Evolutionary conservation across 2,113 vertebrate species (phyloP), one percentile per base, ranked within the genome.

Genomic region (Bos indicus): DNA sequence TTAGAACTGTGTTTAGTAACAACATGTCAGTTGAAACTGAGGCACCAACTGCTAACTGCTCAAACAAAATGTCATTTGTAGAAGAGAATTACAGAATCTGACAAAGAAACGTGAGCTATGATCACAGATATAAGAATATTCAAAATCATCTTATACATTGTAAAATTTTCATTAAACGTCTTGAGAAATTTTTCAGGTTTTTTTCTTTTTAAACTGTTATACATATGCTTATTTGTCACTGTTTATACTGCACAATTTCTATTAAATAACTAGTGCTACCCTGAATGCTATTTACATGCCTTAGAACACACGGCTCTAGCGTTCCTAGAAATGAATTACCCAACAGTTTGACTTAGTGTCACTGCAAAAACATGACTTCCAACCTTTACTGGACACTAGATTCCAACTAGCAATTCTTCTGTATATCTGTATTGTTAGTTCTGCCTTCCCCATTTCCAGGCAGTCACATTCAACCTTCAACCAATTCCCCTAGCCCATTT

Each of bases 1-100:
- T 96, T 92, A 95, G 78, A 96, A 96, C 85, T 97, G 95, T 98
- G 95, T 98, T 98, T 97, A 97, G 94, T 89, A 98, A 96, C 88
- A 97, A 96, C 98, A 95, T 94, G 85, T 92, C 96, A 97, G 74
- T 86, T 97, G 92, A 92, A 97, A 95, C 77, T 17, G 51, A 98
- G 85, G 90, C 52, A 96, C 86, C 95, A 95, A 98, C 91, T 97
- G 94, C 48, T 98, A 97, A 89, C 95, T 96, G 62, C 93, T 97
- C 85, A 93, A 96, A 98, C 46, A 88, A 96, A 98, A 95, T 95
- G 94, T 71, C 94, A 95, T 33, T 83, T 78, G 46, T 28, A 83
- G 95, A 96, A 95, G 10, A 88, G 86, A 96, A 96, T 67, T 96
- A 23, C 9, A 83, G 46, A 82, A 51, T 78, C 78, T 62, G 95